Percentiles rank a stretch among this genome's conserved stretches.
Conservation (phyloP, 2,113 vertebrate species). For the Ochotona princeps region DNA sequence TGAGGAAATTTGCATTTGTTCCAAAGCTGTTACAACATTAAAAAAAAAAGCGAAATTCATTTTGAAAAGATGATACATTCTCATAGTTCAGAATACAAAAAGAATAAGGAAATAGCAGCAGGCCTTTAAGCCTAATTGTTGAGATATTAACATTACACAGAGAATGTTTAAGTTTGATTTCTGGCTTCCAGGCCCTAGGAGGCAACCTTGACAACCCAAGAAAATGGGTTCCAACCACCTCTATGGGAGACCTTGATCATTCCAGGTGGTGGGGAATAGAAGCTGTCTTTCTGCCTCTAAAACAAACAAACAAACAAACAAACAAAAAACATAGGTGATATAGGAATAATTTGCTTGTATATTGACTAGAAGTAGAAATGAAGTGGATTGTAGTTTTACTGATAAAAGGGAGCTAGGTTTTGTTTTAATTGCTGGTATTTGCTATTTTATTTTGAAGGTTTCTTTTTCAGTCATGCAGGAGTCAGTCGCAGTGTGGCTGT, state of each 20-base stretch:
- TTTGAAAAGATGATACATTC: not conserved
- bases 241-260: too few species aligned
- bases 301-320: too few species aligned
- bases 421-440: conserved; percentile 49
- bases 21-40: not conserved
- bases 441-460: conserved; percentile 43
- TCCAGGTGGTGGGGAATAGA: too few species aligned
- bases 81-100: not conserved
- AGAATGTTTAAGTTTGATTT: too few species aligned
- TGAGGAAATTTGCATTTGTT: not conserved
- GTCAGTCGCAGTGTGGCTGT: conserved; percentile 94
- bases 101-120: not conserved
- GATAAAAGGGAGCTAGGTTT: not conserved
- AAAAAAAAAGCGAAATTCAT: not conserved
- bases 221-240: too few species aligned
- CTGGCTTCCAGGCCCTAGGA: too few species aligned
- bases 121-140: too few species aligned
- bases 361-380: not conserved
- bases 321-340: not conserved
- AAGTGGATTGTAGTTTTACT: not conserved
- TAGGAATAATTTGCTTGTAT: not conserved
- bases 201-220: too few species aligned
- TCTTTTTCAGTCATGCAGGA: conserved; percentile 90
- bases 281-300: too few species aligned
- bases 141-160: too few species aligned